Evolutionary conservation across 1,140 invertebrate species (phyloP).

Genomic region (Mercenaria mercenaria): DNA sequence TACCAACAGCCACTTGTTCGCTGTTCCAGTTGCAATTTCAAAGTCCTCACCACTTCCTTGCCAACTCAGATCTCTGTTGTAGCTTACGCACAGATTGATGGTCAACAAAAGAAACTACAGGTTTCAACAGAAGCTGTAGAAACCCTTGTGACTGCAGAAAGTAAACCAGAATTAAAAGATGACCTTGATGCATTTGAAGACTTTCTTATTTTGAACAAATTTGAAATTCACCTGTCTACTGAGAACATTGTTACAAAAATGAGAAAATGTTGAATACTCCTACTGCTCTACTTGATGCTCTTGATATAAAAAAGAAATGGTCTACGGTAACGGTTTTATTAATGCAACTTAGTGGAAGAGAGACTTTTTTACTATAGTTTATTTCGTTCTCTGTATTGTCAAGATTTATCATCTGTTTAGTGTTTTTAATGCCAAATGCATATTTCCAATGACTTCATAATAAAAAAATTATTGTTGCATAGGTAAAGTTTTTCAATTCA

Average conservation of each 20-base stretch:
- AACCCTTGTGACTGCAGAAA: not conserved
- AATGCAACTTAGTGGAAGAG: no score
- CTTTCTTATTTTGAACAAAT: constrained; percentile 12
- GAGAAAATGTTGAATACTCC: no score
- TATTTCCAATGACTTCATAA: not conserved
- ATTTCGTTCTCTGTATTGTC: not conserved
- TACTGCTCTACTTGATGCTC: no score
- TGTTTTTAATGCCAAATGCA: constrained; percentile 2
- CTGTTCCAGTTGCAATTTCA: no score
- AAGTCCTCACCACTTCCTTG: no score
- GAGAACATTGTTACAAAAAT: not conserved
- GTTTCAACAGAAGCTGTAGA: constrained; percentile 1
- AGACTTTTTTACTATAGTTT: no score
- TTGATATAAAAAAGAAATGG: no score
- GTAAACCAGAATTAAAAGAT: not conserved
- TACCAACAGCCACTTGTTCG: not conserved
- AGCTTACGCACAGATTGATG: no score
- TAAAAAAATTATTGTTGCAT: not conserved
- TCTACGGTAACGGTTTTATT: no score
- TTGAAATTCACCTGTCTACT: not conserved
- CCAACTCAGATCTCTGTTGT: no score
- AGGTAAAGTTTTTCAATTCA: no score
- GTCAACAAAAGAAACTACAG: not conserved
- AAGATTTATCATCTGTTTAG: not conserved
- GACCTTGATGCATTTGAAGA: constrained; percentile 1